phyloP scores from a whole-genome alignment of 2,113 vertebrate genomes.

The Hypanus sabinus region DNA sequence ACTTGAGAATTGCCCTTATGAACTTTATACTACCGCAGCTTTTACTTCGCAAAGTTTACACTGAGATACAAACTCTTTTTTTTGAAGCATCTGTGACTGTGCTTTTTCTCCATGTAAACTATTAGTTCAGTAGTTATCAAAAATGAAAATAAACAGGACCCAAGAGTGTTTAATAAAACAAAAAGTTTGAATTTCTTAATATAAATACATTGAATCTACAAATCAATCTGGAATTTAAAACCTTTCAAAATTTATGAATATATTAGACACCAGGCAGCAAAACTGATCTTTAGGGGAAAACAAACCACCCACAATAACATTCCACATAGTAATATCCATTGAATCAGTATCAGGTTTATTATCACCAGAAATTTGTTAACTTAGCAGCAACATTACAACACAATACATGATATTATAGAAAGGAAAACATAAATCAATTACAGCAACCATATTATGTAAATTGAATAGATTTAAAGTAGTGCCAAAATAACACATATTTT shows the following conservation, averaged over 20 bases:
- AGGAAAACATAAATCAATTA: too few species aligned
- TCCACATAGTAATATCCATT: background rate
- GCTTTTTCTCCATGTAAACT: background rate
- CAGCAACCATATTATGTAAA: too few species aligned
- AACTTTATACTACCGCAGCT: background rate
- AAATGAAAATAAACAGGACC: background rate
- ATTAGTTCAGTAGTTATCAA: background rate
- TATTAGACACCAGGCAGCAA: background rate
- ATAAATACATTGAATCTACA: background rate
- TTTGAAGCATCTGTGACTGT: background rate
- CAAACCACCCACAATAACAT: background rate
- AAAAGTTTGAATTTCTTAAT: background rate
- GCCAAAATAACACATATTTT: too few species aligned
- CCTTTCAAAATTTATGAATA: background rate
- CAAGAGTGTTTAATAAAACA: background rate
- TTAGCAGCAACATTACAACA: too few species aligned
- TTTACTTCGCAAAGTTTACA: background rate
- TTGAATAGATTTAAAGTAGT: too few species aligned
- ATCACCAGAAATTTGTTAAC: too few species aligned
- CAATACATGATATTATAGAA: too few species aligned
- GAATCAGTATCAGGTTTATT: too few species aligned
- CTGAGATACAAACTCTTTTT: background rate
- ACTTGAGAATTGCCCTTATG: background rate
- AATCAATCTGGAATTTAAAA: background rate
- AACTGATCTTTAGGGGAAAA: background rate